A percentile compares a stretch with the other conserved stretches of the same genome.
phyloP scores from a whole-genome alignment of 2,888 invertebrate genomes.

The Agrypnus murinus region DNA sequence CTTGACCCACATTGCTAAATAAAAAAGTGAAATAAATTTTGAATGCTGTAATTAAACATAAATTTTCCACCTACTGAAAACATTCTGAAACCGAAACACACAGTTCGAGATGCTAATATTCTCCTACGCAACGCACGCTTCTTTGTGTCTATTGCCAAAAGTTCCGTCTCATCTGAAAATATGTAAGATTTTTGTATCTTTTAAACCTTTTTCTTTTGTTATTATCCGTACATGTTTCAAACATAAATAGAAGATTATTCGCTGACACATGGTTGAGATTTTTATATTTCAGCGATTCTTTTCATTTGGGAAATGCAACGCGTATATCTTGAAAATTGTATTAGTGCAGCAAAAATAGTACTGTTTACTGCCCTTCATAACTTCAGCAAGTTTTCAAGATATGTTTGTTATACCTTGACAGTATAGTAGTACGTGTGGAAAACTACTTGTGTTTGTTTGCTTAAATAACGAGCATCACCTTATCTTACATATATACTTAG shows the following conservation, averaged over 20 bases:
- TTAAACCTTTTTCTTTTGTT: neutral
- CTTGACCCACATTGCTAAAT: neutral
- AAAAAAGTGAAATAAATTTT: constrained; percentile 14
- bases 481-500: constrained; percentile 17
- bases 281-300: neutral
- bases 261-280: neutral
- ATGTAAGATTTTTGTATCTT: neutral
- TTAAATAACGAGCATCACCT: constrained; percentile 19
- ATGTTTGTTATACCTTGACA: constrained; percentile 11
- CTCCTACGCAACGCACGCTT: constrained; percentile 25
- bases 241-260: constrained; percentile 6
- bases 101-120: constrained; percentile 1
- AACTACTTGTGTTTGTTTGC: constrained; percentile 15
- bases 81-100: constrained; percentile 17
- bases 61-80: constrained; percentile 25
- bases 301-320: too few relatives aligned
- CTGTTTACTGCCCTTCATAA: too few relatives aligned
- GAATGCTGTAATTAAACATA: constrained; percentile 16
- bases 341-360: too few relatives aligned
- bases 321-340: too few relatives aligned
- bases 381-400: too few relatives aligned
- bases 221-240: neutral
- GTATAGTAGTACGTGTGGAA: constrained; percentile 5
- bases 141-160: constrained; percentile 38
- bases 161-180: constrained; percentile 23